Base-by-base conservation (phyloP, 2,113 vertebrate genomes). In the Xenotilapia caudafasciata region DNA sequence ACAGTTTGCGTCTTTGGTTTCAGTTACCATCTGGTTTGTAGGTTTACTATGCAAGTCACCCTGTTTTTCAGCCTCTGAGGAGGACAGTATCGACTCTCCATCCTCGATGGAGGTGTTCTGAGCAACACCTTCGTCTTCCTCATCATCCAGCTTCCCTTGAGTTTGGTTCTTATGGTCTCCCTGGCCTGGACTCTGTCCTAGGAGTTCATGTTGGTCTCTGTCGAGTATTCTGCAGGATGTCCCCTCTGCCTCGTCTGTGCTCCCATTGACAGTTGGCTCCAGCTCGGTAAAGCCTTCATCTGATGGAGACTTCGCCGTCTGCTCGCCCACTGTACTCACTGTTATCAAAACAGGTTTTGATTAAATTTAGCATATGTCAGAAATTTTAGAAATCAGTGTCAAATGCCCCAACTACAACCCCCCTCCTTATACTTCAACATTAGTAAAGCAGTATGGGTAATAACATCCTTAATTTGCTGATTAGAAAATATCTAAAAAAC, bases 221-320 rank as follows among this genome's bases (percentile, higher is more conserved):
- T n/a, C 62, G 4, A 31, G 47, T 4, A 88, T 82, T 55, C 89
- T 86, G 9, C 80, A 85, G 38, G 89, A 51, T 3, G 23, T 12
- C 56, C 40, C 89, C 47, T 88, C 88, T 2, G 56, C 60, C 3
- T 93, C 93, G 5, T 94, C 95, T 1, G 80, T 80, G 86, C 83
- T 94, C 9, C 89, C 90, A 2, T 90, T 94, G 28, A 95, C 73
- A 1, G 91, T 93, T 0, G 94, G 91, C 89, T 97, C 95, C 83
- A 97, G 86, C 38, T 96, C 96, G 3, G 96, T 97, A 84, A 97
- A 97, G 11, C 96, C 96, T 89, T 97, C 96, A 7, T 97, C 96
- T 2, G 96, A 96, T 0, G 95, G 96, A 5, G 96, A 96, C 84
- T 96, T 95, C 47, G 94, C 94, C 1, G 92, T 77, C 10, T 80